Evolutionary conservation across 2,888 invertebrate genomes (phyloP).

Genomic region (Ashinkailepas kermadecensis): DNA sequence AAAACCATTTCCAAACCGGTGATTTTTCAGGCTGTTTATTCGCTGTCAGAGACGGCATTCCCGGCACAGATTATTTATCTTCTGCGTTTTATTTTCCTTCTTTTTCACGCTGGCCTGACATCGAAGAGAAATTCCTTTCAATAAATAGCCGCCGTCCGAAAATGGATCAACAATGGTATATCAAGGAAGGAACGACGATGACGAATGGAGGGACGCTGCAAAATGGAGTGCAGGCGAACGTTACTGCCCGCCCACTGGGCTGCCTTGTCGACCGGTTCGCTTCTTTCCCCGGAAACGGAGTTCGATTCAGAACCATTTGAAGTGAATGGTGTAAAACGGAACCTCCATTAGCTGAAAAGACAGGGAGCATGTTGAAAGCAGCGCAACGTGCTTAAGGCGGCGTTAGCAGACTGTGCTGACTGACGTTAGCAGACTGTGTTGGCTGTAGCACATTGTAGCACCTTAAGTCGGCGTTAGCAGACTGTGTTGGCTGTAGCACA

Average conservation of each 20-base stretch:
- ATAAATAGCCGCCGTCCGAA: conserved; percentile 9
- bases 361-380: too few relatives aligned
- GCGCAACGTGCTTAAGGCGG: too few relatives aligned
- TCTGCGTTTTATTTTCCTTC: conserved; percentile 20
- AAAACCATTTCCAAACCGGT: conserved; percentile 15
- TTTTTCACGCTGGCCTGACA: conserved; percentile 22
- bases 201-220: not conserved
- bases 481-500: too few relatives aligned
- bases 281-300: not conserved
- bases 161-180: conserved; percentile 19
- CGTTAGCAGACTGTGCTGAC: too few relatives aligned
- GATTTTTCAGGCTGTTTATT: conserved; percentile 21
- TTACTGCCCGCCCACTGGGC: not conserved
- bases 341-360: not conserved
- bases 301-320: not conserved
- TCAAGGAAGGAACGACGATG: not conserved
- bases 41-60: conserved; percentile 20
- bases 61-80: conserved; percentile 22
- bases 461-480: too few relatives aligned
- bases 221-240: conserved; percentile 15
- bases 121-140: conserved; percentile 12
- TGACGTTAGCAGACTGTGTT: too few relatives aligned
- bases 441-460: too few relatives aligned
- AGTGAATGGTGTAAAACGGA: conserved; percentile 3
- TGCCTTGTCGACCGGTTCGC: not conserved